These are phyloP conservation scores for Rhineura floridana DNA, from an alignment of 2,113 vertebrate genomes.

Conservation along the genomic window DNA sequence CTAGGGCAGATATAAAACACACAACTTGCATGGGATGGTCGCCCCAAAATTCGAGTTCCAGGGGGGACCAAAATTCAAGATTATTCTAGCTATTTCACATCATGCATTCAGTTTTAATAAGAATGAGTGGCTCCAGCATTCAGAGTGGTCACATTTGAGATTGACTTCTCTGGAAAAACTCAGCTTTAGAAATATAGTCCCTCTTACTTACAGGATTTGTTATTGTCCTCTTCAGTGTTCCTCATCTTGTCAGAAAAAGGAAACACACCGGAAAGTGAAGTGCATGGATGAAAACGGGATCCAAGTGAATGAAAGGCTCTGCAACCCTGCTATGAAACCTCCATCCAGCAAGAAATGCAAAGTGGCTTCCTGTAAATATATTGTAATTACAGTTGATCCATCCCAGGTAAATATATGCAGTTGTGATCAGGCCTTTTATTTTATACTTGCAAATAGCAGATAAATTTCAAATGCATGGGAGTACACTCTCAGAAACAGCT, in stretches of 20 bases:
- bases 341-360: slow-evolving; percentile 75
- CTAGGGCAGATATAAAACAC: background rate
- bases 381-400: slow-evolving; percentile 83
- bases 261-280: slow-evolving; percentile 73
- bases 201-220: background rate
- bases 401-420: slow-evolving; percentile 80
- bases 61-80: too few species aligned
- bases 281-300: slow-evolving; percentile 75
- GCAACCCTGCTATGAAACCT: slow-evolving; percentile 77
- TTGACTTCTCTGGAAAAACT: background rate
- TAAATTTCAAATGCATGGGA: background rate
- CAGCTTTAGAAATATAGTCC: background rate
- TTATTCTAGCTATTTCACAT: background rate
- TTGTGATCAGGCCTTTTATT: background rate
- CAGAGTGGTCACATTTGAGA: background rate
- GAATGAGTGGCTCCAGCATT: background rate
- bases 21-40: background rate
- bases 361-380: slow-evolving; percentile 74
- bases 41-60: too few species aligned
- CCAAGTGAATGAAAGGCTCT: slow-evolving; percentile 80
- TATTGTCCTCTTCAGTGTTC: slow-evolving; percentile 79
- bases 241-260: slow-evolving; percentile 76
- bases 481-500: background rate
- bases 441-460: background rate
- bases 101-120: background rate